Base-by-base conservation (phyloP, 2,113 vertebrate species). In the Cynopterus brachyotis region DNA sequence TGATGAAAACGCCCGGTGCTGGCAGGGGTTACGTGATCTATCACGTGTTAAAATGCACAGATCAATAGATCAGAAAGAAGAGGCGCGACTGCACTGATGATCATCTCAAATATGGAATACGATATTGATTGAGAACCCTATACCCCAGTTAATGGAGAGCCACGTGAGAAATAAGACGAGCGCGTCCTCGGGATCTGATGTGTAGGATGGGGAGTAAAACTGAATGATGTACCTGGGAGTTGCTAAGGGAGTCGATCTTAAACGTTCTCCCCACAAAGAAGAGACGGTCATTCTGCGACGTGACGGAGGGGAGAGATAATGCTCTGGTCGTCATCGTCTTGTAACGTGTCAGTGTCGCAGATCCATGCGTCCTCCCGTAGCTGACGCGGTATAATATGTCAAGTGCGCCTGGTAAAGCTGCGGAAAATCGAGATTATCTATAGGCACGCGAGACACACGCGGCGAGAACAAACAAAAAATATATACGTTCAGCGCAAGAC, bases 21-120 rank as follows among this genome's bases (percentile, higher is more conserved):
- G 16, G 30, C 0, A 62, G 9, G 75, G 17, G 12, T 40, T 47
- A 42, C 12, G 10, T n/a, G 37, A 64, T 57, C 37, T 57, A 15
- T 28, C 22, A 4, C 4, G 1, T 64, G 30, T 78, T 45, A 75
- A 55, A 91, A 55, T 81, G 55, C 59, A 87, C 2, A 81, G 67
- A 70, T 24, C 30, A 6, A 80, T 19, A 50, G 0, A 64, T 2
- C 40, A 32, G 20, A 53, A 32, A 22, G 91, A 88, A 60, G 57
- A 57, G 24, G 37, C 17, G 12, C 66, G 60, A 45, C 13, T 75
- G 50, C 17, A 76, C n/a, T 26, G 12, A n/a, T 50, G 15, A 78
- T 45, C 16, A 94, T 45, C 75, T 85, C 13, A 97, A 89, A 85
- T 59, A 85, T 8, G 37, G 70, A 91, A 90, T 50, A 59, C 73